A percentile compares a stretch with the other conserved stretches of the same genome.
phyloP scores from a whole-genome alignment of 2,113 vertebrate species.

The Perca flavescens region DNA sequence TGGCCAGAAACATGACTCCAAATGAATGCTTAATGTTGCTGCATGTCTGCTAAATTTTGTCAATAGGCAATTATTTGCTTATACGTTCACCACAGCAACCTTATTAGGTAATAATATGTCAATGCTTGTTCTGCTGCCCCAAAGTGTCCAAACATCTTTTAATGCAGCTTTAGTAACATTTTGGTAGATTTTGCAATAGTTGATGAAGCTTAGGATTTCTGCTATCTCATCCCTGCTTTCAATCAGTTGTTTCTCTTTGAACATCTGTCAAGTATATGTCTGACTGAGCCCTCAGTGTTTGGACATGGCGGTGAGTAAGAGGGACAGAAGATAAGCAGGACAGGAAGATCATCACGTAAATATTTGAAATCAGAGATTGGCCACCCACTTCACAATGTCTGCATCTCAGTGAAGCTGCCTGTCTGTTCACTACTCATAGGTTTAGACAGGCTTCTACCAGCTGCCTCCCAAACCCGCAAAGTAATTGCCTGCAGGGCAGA shows the following conservation, averaged over 20 bases:
- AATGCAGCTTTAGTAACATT: neutral
- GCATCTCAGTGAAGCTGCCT: neutral
- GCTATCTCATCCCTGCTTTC: neutral
- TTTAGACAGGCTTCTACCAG: conserved; percentile 27
- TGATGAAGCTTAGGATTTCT: neutral
- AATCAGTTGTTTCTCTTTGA: conserved; percentile 8
- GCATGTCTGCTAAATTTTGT: neutral
- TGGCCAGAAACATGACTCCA: neutral
- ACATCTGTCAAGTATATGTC: conserved; percentile 31
- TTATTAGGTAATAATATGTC: neutral
- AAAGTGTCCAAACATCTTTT: too few relatives aligned
- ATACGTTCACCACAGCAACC: neutral
- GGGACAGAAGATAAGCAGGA: conserved; percentile 2
- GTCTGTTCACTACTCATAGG: conserved; percentile 13
- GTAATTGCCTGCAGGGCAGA: conserved; percentile 24
- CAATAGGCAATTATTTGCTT: neutral
- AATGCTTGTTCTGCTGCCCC: neutral
- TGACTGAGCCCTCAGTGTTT: conserved; percentile 15
- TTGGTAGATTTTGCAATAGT: neutral
- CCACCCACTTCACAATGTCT: conserved; percentile 41
- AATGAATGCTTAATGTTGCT: neutral
- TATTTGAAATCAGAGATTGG: conserved; percentile 40
- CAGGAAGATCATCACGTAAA: conserved; percentile 45
- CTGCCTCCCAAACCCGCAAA: neutral
- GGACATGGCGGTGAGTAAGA: conserved; percentile 12